Conservation (phyloP, 2,888 invertebrate genomes). For the Glyphotaelius pellucidus region DNA sequence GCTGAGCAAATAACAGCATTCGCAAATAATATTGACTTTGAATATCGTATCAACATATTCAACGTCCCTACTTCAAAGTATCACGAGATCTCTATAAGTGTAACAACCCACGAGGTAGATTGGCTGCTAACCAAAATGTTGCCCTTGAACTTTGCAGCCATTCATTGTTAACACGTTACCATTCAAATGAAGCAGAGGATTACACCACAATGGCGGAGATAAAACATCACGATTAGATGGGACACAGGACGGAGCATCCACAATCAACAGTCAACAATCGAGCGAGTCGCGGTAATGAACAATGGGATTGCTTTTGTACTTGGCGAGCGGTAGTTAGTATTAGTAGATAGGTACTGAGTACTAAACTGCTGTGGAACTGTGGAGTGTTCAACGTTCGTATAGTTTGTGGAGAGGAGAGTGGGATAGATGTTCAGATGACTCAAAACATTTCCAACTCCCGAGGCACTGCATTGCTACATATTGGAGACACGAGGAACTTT, state of each 20-base stretch:
- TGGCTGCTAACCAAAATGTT: background rate
- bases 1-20: background rate
- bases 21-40: background rate
- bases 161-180: conserved; percentile 40
- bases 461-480: too few relatives aligned
- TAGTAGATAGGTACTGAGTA: background rate
- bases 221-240: conserved; percentile 48
- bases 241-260: conserved; percentile 36
- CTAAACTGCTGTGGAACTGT: too few relatives aligned
- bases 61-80: background rate
- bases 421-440: too few relatives aligned
- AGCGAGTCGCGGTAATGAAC: conserved; percentile 37
- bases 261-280: conserved; percentile 33
- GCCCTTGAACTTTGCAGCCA: conserved; percentile 42
- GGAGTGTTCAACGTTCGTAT: too few relatives aligned
- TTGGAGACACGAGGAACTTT: too few relatives aligned
- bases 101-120: background rate
- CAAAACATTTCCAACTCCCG: too few relatives aligned
- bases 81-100: background rate
- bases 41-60: background rate
- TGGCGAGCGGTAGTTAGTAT: background rate
- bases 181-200: conserved; percentile 42
- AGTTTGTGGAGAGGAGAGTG: too few relatives aligned
- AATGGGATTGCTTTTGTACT: conserved; percentile 10
- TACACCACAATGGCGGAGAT: conserved; percentile 44